phyloP scores from a whole-genome alignment of 2,113 vertebrate species.

The Nyctibius bracteatus region DNA sequence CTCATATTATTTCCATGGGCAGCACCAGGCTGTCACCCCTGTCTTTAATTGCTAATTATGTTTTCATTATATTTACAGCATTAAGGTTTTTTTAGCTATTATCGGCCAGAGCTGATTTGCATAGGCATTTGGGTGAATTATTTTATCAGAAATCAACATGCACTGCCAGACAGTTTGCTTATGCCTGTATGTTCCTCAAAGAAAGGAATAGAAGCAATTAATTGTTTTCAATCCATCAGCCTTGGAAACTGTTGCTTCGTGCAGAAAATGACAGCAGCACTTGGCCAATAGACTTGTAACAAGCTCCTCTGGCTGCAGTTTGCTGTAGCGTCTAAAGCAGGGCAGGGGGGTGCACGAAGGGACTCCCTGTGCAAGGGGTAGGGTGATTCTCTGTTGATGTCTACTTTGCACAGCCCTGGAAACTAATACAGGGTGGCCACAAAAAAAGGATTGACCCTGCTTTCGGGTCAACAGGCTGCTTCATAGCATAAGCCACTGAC shows the following conservation, averaged over 20 bases:
- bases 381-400: not conserved
- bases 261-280: not conserved
- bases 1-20: not conserved
- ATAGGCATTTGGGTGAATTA: not conserved
- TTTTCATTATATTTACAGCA: constrained; percentile 24
- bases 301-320: not conserved
- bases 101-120: not conserved
- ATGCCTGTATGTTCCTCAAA: not conserved
- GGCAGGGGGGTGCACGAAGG: rapidly evolving
- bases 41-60: constrained; percentile 39
- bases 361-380: too few species aligned
- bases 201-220: not conserved
- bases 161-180: not conserved
- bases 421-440: too few species aligned
- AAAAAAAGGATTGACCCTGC: not conserved
- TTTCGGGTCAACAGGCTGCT: not conserved
- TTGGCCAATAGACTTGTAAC: not conserved
- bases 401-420: not conserved
- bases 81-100: not conserved
- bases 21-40: not conserved
- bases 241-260: not conserved
- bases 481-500: not conserved
- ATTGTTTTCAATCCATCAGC: not conserved
- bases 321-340: not conserved
- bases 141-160: not conserved